Percentiles rank a stretch among this genome's conserved stretches.
phyloP scores from a whole-genome alignment of 2,888 invertebrate genomes.

The Drosophila borborema region DNA sequence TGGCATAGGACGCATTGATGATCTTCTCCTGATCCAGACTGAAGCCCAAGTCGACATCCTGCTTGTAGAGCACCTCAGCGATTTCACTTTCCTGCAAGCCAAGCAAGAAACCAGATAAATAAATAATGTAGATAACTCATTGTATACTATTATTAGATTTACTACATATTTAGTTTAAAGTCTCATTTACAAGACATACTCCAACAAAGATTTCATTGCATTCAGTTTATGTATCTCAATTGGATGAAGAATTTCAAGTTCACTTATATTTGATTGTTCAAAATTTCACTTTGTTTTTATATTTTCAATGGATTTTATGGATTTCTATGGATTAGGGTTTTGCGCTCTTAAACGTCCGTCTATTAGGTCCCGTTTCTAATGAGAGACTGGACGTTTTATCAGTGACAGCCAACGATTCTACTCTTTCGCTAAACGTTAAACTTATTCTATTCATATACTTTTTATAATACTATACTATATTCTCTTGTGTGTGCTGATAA shows the following conservation, averaged over 20 bases:
- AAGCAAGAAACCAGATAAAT: neutral
- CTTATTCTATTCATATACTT: neutral
- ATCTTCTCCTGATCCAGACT: conserved; percentile 87
- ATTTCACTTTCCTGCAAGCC: conserved; percentile 94
- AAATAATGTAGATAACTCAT: neutral
- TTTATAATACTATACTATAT: conserved; percentile 27
- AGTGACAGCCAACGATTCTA: conserved; percentile 17
- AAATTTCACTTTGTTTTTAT: conserved; percentile 14
- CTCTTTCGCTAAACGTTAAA: conserved; percentile 40
- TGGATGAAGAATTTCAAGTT: neutral
- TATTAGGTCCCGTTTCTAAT: conserved; percentile 55
- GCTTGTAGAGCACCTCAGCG: conserved; percentile 97
- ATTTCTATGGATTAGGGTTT: neutral
- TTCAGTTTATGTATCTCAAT: neutral
- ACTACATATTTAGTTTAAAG: conserved; percentile 6
- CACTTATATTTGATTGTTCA: neutral
- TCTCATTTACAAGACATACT: conserved; percentile 23
- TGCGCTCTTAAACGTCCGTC: conserved; percentile 55
- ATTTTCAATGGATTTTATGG: neutral
- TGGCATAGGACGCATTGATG: conserved; percentile 66
- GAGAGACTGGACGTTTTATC: conserved; percentile 59
- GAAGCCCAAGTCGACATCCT: conserved; percentile 97
- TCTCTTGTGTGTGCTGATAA: conserved; percentile 57
- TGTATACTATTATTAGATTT: conserved; percentile 9
- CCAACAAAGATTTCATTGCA: conserved; percentile 32